These are phyloP conservation scores for Lophotis ruficrista DNA, from an alignment of 2,113 vertebrate genomes.

Conservation along the genomic window DNA sequence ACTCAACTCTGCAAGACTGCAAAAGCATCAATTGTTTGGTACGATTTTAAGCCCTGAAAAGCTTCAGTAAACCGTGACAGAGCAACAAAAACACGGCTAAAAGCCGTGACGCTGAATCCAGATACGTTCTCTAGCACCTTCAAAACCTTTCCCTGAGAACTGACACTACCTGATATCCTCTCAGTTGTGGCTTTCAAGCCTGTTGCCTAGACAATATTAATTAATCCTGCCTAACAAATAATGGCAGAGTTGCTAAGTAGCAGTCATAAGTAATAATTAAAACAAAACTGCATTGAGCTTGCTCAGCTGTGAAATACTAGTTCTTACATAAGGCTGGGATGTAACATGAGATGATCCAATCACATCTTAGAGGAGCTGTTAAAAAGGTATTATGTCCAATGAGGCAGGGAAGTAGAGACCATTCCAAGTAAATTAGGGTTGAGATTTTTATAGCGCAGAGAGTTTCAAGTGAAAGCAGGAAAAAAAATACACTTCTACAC, in stretches of 20 bases:
- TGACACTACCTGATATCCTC: not conserved
- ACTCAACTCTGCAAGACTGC: not conserved
- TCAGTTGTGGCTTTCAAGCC: not conserved
- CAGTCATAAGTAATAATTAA: slow-evolving; percentile 35
- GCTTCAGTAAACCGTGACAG: not conserved
- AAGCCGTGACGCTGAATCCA: not conserved
- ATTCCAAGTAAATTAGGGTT: not conserved
- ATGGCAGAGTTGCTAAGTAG: slow-evolving; percentile 37
- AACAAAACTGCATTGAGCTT: not conserved
- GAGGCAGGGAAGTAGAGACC: not conserved
- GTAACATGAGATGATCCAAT: not conserved
- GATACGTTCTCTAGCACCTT: not conserved
- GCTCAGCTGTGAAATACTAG: not conserved
- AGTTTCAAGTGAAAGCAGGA: not conserved
- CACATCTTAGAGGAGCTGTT: not conserved
- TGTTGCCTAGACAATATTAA: slow-evolving; percentile 36
- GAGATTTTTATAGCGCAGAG: not conserved
- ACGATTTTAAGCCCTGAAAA: not conserved
- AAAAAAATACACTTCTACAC: not conserved
- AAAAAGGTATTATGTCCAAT: not conserved
- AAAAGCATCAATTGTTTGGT: not conserved
- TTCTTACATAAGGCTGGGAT: slow-evolving; percentile 26
- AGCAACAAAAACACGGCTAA: not conserved
- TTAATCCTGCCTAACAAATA: slow-evolving; percentile 56
- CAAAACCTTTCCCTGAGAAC: not conserved